Evolutionary conservation across 2,797 vertebrate genomes (phyloP), one percentile per base, ranked within the genome.

Genomic region (Myiotriccus ornatus): DNA sequence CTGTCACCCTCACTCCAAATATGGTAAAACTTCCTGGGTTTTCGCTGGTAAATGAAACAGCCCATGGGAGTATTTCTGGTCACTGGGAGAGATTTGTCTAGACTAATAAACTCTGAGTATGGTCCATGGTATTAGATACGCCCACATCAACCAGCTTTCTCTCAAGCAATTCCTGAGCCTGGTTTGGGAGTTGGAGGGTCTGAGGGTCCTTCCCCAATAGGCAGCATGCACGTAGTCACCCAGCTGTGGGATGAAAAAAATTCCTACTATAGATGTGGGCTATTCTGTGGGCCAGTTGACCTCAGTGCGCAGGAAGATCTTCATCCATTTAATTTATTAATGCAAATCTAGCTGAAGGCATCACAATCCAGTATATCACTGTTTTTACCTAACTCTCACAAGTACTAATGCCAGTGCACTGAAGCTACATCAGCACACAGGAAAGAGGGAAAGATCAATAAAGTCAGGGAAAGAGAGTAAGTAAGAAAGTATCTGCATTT

Each of bases 321-420:
- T 47, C 6, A 69, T 55, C 17, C 25, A 22, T 78, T 43, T 53
- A 30, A 76, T 65, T 20, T 27, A 41, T 41, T 18, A 44, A 35
- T 30, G 53, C 32, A 83, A 10, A 56, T 32, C 14, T 25, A 62
- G 22, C 49, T 68, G 43, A 43, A 88, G 37, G 10, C 62, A 78
- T 43, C 0, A 1, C 37, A 64, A 34, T 71, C 35, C 6, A 0
- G 34, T 16, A 20, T 12, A 35, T 28, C 43, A 23, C 1, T n/a
- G 32, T 56, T 16, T 27, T 92, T 70, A 11, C 27, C 78, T 30
- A 37, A 5, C 21, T 7, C 47, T 16, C 74, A 23, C 32, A 2
- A 1, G 15, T 10, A 14, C 67, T 23, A 64, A 53, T 14, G 25
- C 10, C 34, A n/a, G 44, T 2, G 53, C 41, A 12, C 35, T 12